phyloP scores from a whole-genome alignment of 2,888 invertebrate genomes.

The Cantharis lateralis region DNA sequence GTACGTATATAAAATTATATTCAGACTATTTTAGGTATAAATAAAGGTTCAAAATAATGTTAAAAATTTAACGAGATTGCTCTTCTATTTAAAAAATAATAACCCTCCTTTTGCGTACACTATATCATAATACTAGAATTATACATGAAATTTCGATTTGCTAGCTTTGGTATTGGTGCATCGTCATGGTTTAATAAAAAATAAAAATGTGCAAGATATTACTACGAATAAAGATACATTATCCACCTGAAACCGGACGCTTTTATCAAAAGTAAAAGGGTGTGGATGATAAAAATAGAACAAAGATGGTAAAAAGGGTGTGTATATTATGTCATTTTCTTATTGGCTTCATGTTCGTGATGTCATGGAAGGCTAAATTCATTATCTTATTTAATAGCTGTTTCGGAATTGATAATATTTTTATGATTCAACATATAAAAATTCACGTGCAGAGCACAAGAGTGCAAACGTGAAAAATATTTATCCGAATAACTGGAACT shows the following conservation, averaged over 20 bases:
- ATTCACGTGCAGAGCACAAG: no score
- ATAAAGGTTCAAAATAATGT: no score
- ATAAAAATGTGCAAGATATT: neutral
- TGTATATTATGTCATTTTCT: constrained; percentile 2
- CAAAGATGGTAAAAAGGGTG: constrained; percentile 9
- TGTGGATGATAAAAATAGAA: constrained; percentile 8
- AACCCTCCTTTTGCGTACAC: no score
- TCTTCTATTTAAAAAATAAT: no score
- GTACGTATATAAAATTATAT: no score
- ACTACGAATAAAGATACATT: neutral
- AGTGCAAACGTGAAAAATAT: neutral
- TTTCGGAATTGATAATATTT: neutral
- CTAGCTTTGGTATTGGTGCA: neutral
- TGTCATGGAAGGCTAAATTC: neutral
- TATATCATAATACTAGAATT: no score
- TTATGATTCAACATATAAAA: neutral
- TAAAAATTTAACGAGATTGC: no score
- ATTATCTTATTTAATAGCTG: neutral
- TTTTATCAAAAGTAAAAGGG: constrained; percentile 26
- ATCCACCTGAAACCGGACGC: constrained; percentile 24
- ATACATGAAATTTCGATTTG: no score
- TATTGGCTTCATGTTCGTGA: neutral
- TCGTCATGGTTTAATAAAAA: neutral
- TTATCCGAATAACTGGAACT: neutral
- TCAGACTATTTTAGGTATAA: no score